Evolutionary conservation across 1,140 invertebrate genomes (phyloP).

Genomic region (Asbolus verrucosus): DNA sequence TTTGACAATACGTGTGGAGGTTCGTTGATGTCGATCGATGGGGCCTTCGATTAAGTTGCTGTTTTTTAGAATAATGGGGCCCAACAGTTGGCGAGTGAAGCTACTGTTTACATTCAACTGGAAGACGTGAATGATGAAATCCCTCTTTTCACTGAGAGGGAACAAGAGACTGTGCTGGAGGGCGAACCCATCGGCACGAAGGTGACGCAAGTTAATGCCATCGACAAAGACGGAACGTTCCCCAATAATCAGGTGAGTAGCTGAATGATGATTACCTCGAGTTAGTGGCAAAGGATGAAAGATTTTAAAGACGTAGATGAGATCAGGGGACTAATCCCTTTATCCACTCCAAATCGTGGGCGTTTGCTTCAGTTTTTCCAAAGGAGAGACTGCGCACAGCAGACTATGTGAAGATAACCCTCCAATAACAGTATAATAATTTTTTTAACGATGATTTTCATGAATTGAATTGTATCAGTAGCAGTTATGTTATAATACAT

Average conservation of each 20-base stretch:
- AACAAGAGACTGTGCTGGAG: conserved; percentile 94
- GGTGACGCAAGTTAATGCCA: conserved; percentile 96
- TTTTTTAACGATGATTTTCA: too few species aligned
- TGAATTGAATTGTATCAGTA: too few species aligned
- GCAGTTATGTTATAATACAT: too few species aligned
- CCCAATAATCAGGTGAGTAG: conserved; percentile 95
- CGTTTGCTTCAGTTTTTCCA: too few species aligned
- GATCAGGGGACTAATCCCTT: conserved; percentile 24
- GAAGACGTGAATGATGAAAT: conserved; percentile 98
- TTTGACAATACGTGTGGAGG: conserved; percentile 94
- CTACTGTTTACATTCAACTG: conserved; percentile 92
- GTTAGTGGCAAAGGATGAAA: neutral
- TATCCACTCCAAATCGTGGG: too few species aligned
- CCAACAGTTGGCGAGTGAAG: conserved; percentile 93
- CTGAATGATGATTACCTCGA: conserved; percentile 57
- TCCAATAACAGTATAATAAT: too few species aligned
- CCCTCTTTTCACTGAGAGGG: conserved; percentile 92
- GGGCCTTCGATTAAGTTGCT: conserved; percentile 11
- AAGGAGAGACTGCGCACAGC: too few species aligned
- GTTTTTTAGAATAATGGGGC: conserved; percentile 89
- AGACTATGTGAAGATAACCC: too few species aligned
- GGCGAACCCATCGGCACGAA: conserved; percentile 93
- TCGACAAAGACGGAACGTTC: conserved; percentile 95
- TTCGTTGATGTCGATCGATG: conserved; percentile 67
- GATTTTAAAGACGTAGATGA: conserved; percentile 4